phyloP scores from a whole-genome alignment of 2,113 vertebrate species.

The Prionailurus viverrinus region DNA sequence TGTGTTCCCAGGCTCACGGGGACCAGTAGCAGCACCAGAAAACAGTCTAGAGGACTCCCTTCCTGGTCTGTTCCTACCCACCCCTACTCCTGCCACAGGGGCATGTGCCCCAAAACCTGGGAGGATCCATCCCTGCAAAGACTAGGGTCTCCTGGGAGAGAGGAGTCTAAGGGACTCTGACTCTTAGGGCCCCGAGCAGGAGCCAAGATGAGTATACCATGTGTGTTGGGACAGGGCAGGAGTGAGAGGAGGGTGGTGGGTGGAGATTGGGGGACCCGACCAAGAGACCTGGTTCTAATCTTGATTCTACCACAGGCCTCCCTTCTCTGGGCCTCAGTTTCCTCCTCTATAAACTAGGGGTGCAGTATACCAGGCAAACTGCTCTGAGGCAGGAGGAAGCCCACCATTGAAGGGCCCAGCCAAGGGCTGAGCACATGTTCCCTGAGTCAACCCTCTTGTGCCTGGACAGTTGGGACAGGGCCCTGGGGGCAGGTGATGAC shows the following conservation, averaged over 20 bases:
- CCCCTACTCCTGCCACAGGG: not conserved
- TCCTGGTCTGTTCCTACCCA: not conserved
- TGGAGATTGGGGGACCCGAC: not conserved
- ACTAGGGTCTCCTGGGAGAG: not conserved
- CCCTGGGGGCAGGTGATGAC: not conserved
- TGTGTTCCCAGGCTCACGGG: not conserved
- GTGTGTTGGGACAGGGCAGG: not conserved
- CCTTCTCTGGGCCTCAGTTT: not conserved
- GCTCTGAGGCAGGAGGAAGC: not conserved
- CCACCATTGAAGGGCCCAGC: not conserved
- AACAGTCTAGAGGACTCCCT: not conserved
- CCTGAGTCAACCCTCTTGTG: not conserved
- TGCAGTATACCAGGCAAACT: fast-evolving
- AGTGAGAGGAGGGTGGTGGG: not conserved
- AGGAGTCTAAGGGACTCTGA: not conserved
- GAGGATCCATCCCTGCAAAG: not conserved
- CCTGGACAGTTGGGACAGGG: not conserved
- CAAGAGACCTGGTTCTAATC: not conserved
- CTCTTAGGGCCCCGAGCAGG: not conserved
- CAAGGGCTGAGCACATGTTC: not conserved
- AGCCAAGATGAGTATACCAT: too few species aligned
- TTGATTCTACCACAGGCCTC: not conserved
- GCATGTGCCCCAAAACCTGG: not conserved
- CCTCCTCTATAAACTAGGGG: not conserved
- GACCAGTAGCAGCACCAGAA: not conserved